A percentile compares a stretch with the other conserved stretches of the same genome.
Evolutionary conservation across 2,797 vertebrate genomes (phyloP).

Genomic region (Emydoidea blandingii): DNA sequence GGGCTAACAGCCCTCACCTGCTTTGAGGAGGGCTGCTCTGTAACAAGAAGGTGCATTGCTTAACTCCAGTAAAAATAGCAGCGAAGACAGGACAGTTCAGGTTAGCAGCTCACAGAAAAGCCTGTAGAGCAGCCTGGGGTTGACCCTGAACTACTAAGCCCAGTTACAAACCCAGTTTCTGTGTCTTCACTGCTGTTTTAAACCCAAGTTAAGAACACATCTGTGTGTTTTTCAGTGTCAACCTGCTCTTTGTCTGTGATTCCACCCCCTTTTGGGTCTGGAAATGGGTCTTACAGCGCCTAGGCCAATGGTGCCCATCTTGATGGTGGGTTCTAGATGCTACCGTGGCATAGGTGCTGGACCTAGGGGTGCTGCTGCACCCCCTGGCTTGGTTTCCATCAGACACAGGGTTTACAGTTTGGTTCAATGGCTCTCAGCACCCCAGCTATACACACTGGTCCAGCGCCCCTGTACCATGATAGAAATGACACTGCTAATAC

Average conservation of each 20-base stretch:
- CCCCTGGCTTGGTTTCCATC: no score
- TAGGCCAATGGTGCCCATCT: neutral
- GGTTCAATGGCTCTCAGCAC: no score
- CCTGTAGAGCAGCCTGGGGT: no score
- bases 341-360: no score
- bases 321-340: no score
- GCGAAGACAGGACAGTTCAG: neutral
- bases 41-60: neutral
- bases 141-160: no score
- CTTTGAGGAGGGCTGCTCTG: neutral
- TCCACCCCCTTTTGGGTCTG: neutral
- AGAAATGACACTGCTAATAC: no score
- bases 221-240: neutral
- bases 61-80: neutral
- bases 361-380: no score
- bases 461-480: no score
- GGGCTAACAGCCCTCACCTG: neutral
- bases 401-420: no score
- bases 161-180: neutral
- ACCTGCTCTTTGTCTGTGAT: neutral
- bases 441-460: no score
- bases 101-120: neutral
- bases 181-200: neutral
- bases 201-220: neutral
- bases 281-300: no score